Base-by-base conservation (phyloP, 2,113 vertebrate species). In the Pseudorectes ferrugineus region DNA sequence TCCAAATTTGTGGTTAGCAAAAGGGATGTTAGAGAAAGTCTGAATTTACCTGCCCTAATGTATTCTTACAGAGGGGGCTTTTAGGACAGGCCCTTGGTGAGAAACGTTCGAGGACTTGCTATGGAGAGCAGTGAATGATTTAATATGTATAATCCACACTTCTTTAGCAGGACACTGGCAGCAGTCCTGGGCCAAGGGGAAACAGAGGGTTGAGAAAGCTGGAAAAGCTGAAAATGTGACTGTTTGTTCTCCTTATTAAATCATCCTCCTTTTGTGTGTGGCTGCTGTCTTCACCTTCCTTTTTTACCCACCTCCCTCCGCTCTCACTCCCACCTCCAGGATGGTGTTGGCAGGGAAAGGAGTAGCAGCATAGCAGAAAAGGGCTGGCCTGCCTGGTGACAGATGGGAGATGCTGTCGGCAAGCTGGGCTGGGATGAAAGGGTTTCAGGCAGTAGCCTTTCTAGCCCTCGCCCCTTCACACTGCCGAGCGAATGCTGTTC, bases 351-450 rank as follows among this genome's bases (percentile, higher is more conserved):
- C 89, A 93, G 58, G 61, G 71, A 46, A 80, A 75, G 62, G 36
- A 73, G 83, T 31, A 93, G 71, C 73, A 88, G 84, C 79, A 78
- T 76, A 96, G 86, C 82, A 93, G 89, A 70, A 43, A 36, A 90
- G 85, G 67, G 85, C 85, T 67, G 67, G 78, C 72, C 94, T 5
- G 22, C 31, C 29, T 93, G 95, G 54, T 96, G 96, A 97, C 84
- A 96, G 95, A 95, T 88, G 78, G 90, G 80, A 89, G 68, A 62
- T 96, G 84, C 77, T 95, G 93, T 97, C 78, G 6, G 81, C 94
- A 84, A 26, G 74, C 93, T 92, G 95, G 88, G 93, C 88, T 89
- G 81, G 78, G 95, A 97, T 97, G 90, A 97, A 97, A 97, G 96
- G 77, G 7, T 91, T 97, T 95, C 55, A 70, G 83, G 82, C 78